Base-by-base conservation (phyloP, 2,113 vertebrate genomes). In the Brevimyrus niger region DNA sequence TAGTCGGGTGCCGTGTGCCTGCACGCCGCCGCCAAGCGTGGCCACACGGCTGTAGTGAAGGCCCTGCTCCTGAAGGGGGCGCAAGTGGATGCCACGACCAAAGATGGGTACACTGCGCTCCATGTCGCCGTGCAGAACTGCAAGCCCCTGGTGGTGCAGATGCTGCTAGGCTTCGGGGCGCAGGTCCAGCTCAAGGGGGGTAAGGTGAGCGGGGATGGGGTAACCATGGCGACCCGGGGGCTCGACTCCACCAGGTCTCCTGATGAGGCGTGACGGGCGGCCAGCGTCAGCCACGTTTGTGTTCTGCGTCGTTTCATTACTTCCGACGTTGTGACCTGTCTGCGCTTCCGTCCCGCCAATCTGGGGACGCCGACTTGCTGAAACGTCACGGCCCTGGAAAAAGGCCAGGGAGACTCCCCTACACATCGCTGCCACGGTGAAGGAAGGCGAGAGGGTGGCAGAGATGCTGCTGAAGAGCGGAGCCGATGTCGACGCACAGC, bases 381-480 rank as follows among this genome's bases (percentile, higher is more conserved):
- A 44, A 35, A 65, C 9, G 58, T 88, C 55, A 19, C 15, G 23
- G n/a, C 15, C 48, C 82, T 84, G 21, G 51, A 4, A 55, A 1
- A 51, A 94, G 94, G 92, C 89, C 3, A 50, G 89, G 90, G 94
- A 95, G 89, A 94, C 93, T 0, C 94, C 94, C 0, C 86, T 95
- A 17, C 94, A 95, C 55, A 93, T 95, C 15, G 93, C 94, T 48
- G 94, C 93, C 27, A 91, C 89, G 17, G 92, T 95, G 69, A 92
- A 91, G 47, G 94, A 94, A 3, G 94, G 94, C 0, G 93, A 94
- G 88, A 93, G 92, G 21, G 94, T 92, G 85, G 94, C 94, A 1
- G 93, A 94, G 53, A 94, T 94, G 90, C 90, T 94, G 65, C 88
- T 95, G 89, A 94, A 94, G 91, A 94, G 94, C 9, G 94, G 94